Base-by-base conservation (phyloP, 2,113 vertebrate species). In the Apodemus speciosus region DNA sequence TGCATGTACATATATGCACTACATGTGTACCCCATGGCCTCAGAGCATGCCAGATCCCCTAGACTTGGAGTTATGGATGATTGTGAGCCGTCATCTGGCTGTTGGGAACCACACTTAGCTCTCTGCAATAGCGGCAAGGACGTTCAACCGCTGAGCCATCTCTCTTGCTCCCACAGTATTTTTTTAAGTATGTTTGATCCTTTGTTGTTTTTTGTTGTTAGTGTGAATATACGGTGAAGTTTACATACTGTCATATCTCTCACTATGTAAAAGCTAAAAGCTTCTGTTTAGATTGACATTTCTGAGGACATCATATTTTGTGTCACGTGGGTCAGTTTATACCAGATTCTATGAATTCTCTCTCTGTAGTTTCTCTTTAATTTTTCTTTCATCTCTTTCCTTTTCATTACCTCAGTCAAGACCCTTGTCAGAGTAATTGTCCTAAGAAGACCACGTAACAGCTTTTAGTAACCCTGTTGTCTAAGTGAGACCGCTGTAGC, bases 291-390 rank as follows among this genome's bases (percentile, higher is more conserved):
- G 69, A 27, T 71, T 88, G 68, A 30, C 86, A 35, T 62, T 89
- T 90, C 9, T 25, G 86, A 97, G 69, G 75, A 91, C 25, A 89
- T 91, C 46, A 79, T 91, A 60, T 75, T 43, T 51, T 35, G n/a
- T 85, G n/a, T 92, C 68, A 72, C 27, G 87, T 21, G 53, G 21
- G 84, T 43, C 30, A 73, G 53, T 86, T 79, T 23, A 64, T 86
- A 23, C 10, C 76, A 81, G 10, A 81, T 90, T 93, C n/a, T 91
- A 60, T 84, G 66, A 60, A 43, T 88, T 95, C 38, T 83, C 0
- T 87, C 43, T 88, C 25, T 91, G 9, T 73, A 73, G 25, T 38
- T 40, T 81, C n/a, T 83, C 80, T 96, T 92, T 43, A 71, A 38
- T 75, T 81, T 86, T 87, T 21, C 80, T 95, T 89, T 79, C 16